These are phyloP conservation scores for Dendrocopos noguchii DNA, from an alignment of 2,113 vertebrate species.

Conservation along the genomic window DNA sequence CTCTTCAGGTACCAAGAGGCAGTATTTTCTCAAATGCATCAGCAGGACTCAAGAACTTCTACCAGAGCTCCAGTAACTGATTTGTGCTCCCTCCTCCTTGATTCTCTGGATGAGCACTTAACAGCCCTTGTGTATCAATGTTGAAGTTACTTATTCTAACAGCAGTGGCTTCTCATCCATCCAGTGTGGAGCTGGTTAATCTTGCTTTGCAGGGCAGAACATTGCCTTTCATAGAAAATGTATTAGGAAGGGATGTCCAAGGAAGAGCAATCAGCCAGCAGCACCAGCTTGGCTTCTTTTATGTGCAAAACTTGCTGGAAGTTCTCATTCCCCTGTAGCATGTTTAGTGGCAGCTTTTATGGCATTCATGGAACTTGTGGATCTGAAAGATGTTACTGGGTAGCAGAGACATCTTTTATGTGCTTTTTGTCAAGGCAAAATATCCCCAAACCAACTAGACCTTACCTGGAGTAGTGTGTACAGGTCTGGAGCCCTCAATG, in stretches of 20 bases:
- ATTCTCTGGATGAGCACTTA: neutral
- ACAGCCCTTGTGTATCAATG: neutral
- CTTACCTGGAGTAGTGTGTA: no score
- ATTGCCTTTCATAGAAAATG: accelerated
- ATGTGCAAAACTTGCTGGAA: neutral
- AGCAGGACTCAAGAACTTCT: neutral
- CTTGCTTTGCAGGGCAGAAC: neutral
- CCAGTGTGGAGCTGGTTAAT: neutral
- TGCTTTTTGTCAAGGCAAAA: neutral
- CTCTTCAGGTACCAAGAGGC: neutral
- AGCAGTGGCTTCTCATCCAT: neutral
- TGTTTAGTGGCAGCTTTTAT: neutral
- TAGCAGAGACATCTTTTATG: neutral
- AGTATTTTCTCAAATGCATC: neutral
- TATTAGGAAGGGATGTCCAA: neutral
- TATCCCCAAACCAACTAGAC: neutral
- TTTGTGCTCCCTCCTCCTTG: neutral
- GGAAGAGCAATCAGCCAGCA: neutral
- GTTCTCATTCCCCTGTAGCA: neutral
- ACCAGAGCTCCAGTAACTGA: neutral
- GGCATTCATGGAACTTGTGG: neutral
- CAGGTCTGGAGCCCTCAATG: no score
- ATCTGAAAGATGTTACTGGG: neutral
- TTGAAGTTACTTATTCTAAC: neutral
- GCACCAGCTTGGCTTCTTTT: neutral